Percentiles rank a stretch among this genome's conserved stretches.
Conservation (phyloP, 2,113 vertebrate genomes). For the Lynx canadensis region DNA sequence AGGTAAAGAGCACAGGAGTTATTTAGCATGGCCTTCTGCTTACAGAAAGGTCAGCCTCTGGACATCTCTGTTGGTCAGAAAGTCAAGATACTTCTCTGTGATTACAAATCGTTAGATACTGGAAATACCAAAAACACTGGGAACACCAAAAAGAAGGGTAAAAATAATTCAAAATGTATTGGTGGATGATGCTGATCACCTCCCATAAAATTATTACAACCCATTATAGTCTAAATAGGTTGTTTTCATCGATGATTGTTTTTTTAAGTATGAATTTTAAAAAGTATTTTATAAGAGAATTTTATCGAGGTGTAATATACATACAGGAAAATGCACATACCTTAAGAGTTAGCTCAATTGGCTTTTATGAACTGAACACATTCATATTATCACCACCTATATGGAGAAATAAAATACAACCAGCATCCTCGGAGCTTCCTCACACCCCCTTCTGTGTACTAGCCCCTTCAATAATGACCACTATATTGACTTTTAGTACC, state of each 20-base stretch:
- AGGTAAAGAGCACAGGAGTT: conserved; percentile 40
- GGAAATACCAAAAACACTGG: background rate
- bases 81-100: conserved; percentile 36
- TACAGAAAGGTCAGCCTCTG: conserved; percentile 73
- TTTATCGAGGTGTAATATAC: background rate
- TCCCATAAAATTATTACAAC: background rate
- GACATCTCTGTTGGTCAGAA: conserved; percentile 49
- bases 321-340: background rate
- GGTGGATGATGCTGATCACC: background rate
- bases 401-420: background rate
- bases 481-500: background rate
- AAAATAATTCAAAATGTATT: background rate
- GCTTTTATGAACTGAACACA: background rate
- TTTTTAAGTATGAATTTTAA: background rate
- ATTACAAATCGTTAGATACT: conserved; percentile 53
- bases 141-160: conserved; percentile 8
- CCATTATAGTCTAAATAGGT: background rate
- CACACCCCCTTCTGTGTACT: background rate
- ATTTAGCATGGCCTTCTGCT: conserved; percentile 52
- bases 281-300: background rate
- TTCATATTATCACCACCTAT: background rate
- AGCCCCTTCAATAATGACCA: background rate
- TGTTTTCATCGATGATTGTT: background rate
- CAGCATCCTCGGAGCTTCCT: background rate
- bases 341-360: background rate